These are phyloP conservation scores for Macrostomum cliftonense DNA, from an alignment of 2,888 invertebrate species.

Conservation along the genomic window DNA sequence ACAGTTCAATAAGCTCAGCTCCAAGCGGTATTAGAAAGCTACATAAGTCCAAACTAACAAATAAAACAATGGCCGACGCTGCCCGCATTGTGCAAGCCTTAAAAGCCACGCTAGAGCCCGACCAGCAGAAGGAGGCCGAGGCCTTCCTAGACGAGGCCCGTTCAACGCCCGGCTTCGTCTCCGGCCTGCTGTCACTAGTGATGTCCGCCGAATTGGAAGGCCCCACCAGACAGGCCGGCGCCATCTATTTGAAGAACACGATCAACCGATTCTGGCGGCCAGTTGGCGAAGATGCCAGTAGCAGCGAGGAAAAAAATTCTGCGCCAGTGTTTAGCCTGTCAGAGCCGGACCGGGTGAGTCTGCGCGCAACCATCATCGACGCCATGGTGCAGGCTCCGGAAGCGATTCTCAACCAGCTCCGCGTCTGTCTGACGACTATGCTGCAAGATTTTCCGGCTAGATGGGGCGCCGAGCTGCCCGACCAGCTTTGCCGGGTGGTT, in stretches of 20 bases:
- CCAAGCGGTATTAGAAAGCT: too few species aligned
- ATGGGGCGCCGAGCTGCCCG: constrained; percentile 80
- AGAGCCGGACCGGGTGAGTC: constrained; percentile 81
- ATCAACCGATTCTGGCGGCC: constrained; percentile 62
- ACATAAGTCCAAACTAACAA: too few species aligned
- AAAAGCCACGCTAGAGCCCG: not conserved
- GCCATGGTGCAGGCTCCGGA: constrained; percentile 81
- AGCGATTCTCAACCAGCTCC: constrained; percentile 47
- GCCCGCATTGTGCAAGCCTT: not conserved
- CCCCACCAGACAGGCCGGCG: constrained; percentile 78
- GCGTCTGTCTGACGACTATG: not conserved
- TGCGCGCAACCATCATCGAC: constrained; percentile 79
- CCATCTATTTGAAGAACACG: constrained; percentile 85
- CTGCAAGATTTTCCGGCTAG: constrained; percentile 44
- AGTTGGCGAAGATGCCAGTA: constrained; percentile 43
- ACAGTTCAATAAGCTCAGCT: too few species aligned
- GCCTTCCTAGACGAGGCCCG: constrained; percentile 48
- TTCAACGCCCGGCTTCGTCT: constrained; percentile 88
- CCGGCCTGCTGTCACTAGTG: constrained; percentile 72
- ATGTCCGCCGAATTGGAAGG: constrained; percentile 67
- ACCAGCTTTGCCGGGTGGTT: constrained; percentile 76
- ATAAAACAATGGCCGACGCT: not conserved
- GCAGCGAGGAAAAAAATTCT: constrained; percentile 18
- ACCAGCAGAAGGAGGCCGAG: not conserved
- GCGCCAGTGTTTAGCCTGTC: constrained; percentile 57